These are phyloP conservation scores for Cephonodes hylas DNA, from an alignment of 2,888 invertebrate genomes.

Conservation along the genomic window DNA sequence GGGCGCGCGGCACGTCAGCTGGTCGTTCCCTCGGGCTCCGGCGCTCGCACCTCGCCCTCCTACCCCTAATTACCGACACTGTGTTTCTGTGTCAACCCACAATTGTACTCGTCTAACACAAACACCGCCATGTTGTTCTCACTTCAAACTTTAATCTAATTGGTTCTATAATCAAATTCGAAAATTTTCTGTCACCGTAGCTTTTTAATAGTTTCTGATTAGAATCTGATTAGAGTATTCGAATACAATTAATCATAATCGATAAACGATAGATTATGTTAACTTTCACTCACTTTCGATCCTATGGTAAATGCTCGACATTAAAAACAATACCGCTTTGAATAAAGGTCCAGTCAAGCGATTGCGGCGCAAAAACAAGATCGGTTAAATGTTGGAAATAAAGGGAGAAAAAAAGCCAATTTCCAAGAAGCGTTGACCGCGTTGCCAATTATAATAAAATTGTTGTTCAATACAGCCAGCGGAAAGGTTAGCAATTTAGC, in stretches of 20 bases:
- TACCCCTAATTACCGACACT: slow-evolving; percentile 62
- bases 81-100: slow-evolving; percentile 65
- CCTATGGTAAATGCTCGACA: slow-evolving; percentile 47
- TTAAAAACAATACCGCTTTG: slow-evolving; percentile 69
- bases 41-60: slow-evolving; percentile 43
- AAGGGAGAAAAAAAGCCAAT: slow-evolving; percentile 63
- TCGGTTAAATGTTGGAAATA: slow-evolving; percentile 68
- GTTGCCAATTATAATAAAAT: slow-evolving; percentile 77
- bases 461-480: slow-evolving; percentile 68
- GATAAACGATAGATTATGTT: slow-evolving; percentile 33
- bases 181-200: neutral
- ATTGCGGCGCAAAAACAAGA: slow-evolving; percentile 70
- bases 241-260: slow-evolving; percentile 21
- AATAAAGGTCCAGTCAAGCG: slow-evolving; percentile 67
- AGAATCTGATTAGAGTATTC: neutral
- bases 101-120: slow-evolving; percentile 27
- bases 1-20: slow-evolving; percentile 50
- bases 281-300: slow-evolving; percentile 64
- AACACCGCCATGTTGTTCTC: slow-evolving; percentile 31
- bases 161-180: neutral
- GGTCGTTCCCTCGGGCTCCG: slow-evolving; percentile 52
- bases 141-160: neutral
- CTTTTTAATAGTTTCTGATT: neutral
- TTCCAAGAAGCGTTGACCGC: slow-evolving; percentile 76
- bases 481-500: slow-evolving; percentile 66